Percentiles rank a stretch among this genome's conserved stretches.
Conservation (phyloP, 2,797 vertebrate genomes). For the Eleutherodactylus coqui region DNA sequence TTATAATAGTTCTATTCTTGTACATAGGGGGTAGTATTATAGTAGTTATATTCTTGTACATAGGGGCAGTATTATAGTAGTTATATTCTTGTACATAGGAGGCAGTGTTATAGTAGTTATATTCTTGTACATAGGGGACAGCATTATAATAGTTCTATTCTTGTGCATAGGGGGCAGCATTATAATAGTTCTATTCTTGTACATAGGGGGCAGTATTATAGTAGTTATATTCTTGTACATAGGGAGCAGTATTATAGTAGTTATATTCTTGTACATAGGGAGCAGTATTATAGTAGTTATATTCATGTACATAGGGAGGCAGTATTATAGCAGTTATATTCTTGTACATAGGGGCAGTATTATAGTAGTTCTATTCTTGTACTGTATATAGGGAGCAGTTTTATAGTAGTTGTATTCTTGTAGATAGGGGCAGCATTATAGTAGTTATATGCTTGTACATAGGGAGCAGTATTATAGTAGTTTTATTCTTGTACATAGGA, state of each 20-base stretch:
- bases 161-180: constrained; percentile 2
- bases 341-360: no score
- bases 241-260: no score
- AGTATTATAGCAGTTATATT: no score
- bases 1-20: neutral
- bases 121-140: constrained; percentile 2
- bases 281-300: no score
- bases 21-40: neutral
- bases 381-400: no score
- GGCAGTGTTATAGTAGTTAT: constrained; percentile 11
- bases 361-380: no score
- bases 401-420: constrained; percentile 16
- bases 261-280: no score
- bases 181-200: constrained; percentile 5
- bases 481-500: constrained; percentile 10
- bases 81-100: neutral
- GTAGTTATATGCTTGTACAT: neutral
- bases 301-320: no score
- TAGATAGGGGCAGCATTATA: neutral
- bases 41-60: constrained; percentile 13
- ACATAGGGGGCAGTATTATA: no score
- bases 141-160: constrained; percentile 2
- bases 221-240: no score
- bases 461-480: neutral
- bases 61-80: constrained; percentile 10